Base-by-base conservation (phyloP, 23 tunicate species). In the Trididemnum nubilum region DNA sequence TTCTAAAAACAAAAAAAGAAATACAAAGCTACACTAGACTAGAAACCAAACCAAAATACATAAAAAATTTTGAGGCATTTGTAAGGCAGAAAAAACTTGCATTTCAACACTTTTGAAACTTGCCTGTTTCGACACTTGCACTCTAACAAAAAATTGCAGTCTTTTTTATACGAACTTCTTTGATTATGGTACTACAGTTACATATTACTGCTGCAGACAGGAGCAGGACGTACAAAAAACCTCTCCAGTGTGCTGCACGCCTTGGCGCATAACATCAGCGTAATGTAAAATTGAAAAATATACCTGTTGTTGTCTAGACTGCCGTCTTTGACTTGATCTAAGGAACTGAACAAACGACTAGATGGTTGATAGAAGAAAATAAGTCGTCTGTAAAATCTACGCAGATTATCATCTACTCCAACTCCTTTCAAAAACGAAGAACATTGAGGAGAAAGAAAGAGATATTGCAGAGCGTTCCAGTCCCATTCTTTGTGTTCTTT, bases 401-500 rank as follows among this genome's bases (percentile, higher is more conserved):
- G 79, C 32, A 82, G 66, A 7, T 82, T 76, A 76, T 91, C 97
- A 35, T 91, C 90, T 1, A 66, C 54, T 7, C 74, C 87, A 34
- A 91, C 79, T n/a, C 34, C 82, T 28, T 77, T 76, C 33, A 85
- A 59, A 3, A 66, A 70, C 0, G 86, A 19, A 34, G 77, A 33
- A 57, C 70, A 81, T 29, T 71, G 85, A n/a, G 87, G 85, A 70
- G 89, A 76, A 26, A 85, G 75, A 34, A 85, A 81, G 79, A 85
- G 90, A 36, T 81, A 85, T 32, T 83, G 57, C 19, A 91, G 77
- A 28, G 84, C 90, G 4, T 81, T 87, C 97, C 97, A 91, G 64
- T 91, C 86, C 97, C 97, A 91, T 23, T 81, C 85, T 34, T n/a
- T 74, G 78, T 86, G 82, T 29, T 91, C 90, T 57, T 85, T 91